Evolutionary conservation across 2,113 vertebrate genomes (phyloP), one percentile per base, ranked within the genome.

Genomic region (Takifugu bimaculatus): DNA sequence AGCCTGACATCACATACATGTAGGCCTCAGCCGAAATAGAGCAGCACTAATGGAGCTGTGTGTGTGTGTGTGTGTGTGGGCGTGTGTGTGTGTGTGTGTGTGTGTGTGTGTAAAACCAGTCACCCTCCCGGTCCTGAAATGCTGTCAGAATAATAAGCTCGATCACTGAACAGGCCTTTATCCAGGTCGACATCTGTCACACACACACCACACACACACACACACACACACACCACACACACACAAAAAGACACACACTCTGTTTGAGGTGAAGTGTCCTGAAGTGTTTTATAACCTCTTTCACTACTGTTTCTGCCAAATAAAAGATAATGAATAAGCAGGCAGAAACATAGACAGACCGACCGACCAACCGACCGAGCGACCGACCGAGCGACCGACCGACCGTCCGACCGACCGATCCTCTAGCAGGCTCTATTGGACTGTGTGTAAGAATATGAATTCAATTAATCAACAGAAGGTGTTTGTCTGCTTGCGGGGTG

Each of bases 141-240:
- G 68, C 81, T 88, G 87, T 88, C 85, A 77, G 58, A 85, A 84
- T 78, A 83, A 91, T 89, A 80, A 86, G 74, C 61, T 74, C 69
- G 72, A 84, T 90, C 82, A 80, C 57, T 65, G 69, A 75, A 44
- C 65, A 79, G 73, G 65, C 75, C 65, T 83, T 81, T 64, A 87
- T 88, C 65, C 68, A 70, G 63, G 49, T 72, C 79, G 87, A 84
- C 89, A 87, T 84, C 72, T 84, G 66, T 60, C 60, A 15, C 67
- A 54, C 50, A 25, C n/a, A 25, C 59, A 57, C 68, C 68, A 20
- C 65, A 55, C 53, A 50, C 72, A 60, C 65, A 54, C 59, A 51
- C 50, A 55, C 56, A 43, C 48, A 63, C 58, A 53, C 57, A 48
- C 53, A 51, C 50, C n/a, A 57, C 57, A 49, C 45, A 51, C 73